Evolutionary conservation across 2,113 vertebrate genomes (phyloP).

Genomic region (Malurus elegans): DNA sequence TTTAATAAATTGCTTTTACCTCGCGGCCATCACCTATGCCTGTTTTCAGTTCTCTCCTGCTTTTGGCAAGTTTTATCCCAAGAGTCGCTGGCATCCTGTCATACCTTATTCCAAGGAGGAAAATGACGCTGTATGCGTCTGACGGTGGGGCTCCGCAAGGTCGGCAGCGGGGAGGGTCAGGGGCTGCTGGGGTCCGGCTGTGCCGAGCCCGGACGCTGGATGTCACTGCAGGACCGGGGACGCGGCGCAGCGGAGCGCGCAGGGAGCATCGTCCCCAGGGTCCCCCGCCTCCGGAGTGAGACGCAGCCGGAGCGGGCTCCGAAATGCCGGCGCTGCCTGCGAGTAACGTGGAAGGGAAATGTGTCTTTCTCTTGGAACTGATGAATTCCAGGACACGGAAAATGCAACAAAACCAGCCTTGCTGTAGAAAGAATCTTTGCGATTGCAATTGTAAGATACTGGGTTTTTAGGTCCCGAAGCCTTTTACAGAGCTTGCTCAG

Average conservation of each 20-base stretch:
- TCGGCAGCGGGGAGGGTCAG: fast-evolving
- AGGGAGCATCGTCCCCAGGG: neutral
- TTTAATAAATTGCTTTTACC: too few species aligned
- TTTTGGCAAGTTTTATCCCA: neutral
- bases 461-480: neutral
- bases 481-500: neutral
- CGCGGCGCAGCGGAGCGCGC: neutral
- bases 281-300: neutral
- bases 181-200: neutral
- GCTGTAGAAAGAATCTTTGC: neutral
- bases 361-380: neutral
- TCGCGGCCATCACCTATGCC: fast-evolving
- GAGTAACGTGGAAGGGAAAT: fast-evolving
- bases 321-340: neutral
- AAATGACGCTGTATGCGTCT: fast-evolving
- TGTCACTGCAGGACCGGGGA: slow-evolving; percentile 84
- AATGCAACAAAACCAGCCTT: neutral
- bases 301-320: fast-evolving
- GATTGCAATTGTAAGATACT: fast-evolving
- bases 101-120: too few species aligned
- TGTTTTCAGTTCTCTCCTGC: neutral
- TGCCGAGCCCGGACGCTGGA: slow-evolving; percentile 70
- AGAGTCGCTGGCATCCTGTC: fast-evolving
- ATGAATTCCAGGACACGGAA: neutral
- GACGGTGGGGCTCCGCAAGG: fast-evolving